Conservation (phyloP, 2,888 invertebrate species). For the Himalopsyche kuldschensis region DNA sequence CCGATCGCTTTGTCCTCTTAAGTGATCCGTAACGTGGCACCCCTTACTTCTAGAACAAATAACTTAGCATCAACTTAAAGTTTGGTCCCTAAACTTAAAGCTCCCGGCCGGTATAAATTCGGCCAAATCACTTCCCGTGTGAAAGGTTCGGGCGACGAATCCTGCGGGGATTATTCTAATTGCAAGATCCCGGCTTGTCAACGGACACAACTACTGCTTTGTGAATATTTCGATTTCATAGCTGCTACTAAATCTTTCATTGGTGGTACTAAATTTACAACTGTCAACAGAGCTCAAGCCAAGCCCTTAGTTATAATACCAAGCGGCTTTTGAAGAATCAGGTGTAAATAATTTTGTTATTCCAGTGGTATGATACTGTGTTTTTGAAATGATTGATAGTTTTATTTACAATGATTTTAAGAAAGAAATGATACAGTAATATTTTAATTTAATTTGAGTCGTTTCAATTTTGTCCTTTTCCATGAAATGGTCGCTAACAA, state of each 20-base stretch:
- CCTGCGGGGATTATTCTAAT: constrained; percentile 29
- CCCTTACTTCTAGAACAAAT: not conserved
- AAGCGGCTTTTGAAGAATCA: no score
- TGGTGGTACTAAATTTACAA: not conserved
- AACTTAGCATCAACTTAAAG: constrained; percentile 1
- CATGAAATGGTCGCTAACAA: no score
- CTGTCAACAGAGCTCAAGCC: not conserved
- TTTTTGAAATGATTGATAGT: no score
- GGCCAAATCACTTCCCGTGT: not conserved
- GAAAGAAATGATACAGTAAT: no score
- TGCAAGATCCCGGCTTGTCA: constrained; percentile 26
- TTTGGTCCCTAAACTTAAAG: constrained; percentile 2
- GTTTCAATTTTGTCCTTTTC: no score
- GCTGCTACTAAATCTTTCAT: not conserved
- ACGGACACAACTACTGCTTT: constrained; percentile 10
- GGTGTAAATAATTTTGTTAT: no score
- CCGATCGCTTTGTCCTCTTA: not conserved
- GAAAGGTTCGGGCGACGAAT: not conserved
- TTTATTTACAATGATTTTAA: no score
- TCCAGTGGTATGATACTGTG: no score
- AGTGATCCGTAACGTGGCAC: constrained; percentile 14
- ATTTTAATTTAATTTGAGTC: no score
- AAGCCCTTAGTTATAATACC: no score
- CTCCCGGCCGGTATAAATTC: not conserved
- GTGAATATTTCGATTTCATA: not conserved